These are phyloP conservation scores for Pogonophryne albipinna DNA, from an alignment of 2,797 vertebrate species.

Conservation along the genomic window DNA sequence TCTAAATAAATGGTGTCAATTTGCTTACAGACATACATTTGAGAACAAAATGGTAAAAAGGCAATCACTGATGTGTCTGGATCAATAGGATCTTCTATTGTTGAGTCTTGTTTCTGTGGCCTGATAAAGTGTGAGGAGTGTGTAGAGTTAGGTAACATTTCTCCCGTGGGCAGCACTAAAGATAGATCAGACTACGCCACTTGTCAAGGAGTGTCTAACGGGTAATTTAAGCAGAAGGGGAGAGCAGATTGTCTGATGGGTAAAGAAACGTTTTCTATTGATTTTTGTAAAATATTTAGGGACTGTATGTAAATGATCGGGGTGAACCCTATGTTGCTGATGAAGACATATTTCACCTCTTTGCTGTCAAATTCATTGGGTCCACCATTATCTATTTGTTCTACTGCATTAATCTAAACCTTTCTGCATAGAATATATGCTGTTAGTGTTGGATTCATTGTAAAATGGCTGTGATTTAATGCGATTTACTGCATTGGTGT, in stretches of 20 bases:
- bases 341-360: neutral
- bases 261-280: neutral
- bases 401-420: neutral
- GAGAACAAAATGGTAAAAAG: conserved; percentile 2
- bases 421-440: neutral
- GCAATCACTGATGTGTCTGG: conserved; percentile 3
- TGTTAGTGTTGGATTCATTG: neutral
- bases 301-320: conserved; percentile 3
- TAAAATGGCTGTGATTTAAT: neutral
- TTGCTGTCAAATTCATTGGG: no score
- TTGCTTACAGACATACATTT: conserved; percentile 8
- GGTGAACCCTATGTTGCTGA: neutral
- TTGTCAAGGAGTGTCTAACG: conserved; percentile 60
- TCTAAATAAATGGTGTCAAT: neutral
- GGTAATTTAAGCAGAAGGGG: conserved; percentile 71
- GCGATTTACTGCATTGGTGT: neutral
- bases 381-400: no score
- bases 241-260: conserved; percentile 19
- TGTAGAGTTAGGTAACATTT: conserved; percentile 67
- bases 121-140: conserved; percentile 55
- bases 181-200: conserved; percentile 79
- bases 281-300: conserved; percentile 12
- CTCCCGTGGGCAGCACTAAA: conserved; percentile 75
- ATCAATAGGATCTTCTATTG: conserved; percentile 40
- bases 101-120: conserved; percentile 31